phyloP scores from a whole-genome alignment of 2,888 invertebrate species.

The Brachylomia viminalis region DNA sequence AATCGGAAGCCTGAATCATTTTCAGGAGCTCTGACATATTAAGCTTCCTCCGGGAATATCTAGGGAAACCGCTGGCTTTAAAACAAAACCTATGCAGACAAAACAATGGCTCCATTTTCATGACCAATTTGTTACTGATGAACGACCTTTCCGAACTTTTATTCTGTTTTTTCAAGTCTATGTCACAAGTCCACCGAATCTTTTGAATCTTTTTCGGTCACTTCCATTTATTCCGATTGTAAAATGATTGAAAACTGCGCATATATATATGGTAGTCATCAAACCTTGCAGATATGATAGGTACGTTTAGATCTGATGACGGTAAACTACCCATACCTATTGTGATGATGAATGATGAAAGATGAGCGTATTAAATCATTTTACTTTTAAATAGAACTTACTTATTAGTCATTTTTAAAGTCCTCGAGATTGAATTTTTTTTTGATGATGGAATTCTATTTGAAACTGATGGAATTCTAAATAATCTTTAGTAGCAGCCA shows the following conservation, averaged over 20 bases:
- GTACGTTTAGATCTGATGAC: background rate
- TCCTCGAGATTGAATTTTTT: background rate
- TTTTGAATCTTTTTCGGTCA: background rate
- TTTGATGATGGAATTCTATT: no score
- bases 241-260: background rate
- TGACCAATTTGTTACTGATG: background rate
- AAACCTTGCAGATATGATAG: background rate
- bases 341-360: background rate
- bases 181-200: background rate
- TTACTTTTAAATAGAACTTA: background rate
- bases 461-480: background rate
- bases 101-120: background rate
- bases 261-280: no score
- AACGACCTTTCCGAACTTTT: background rate
- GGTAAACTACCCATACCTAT: background rate
- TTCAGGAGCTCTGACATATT: slow-evolving; percentile 13
- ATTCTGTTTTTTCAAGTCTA: background rate
- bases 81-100: background rate
- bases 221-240: background rate
- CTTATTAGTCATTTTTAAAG: background rate
- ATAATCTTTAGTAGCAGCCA: background rate
- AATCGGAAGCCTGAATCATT: background rate
- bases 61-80: background rate
- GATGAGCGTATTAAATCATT: slow-evolving; percentile 1
- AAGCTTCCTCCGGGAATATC: slow-evolving; percentile 18